Evolutionary conservation across 2,888 invertebrate species (phyloP).

Genomic region (Lasius fuliginosus): DNA sequence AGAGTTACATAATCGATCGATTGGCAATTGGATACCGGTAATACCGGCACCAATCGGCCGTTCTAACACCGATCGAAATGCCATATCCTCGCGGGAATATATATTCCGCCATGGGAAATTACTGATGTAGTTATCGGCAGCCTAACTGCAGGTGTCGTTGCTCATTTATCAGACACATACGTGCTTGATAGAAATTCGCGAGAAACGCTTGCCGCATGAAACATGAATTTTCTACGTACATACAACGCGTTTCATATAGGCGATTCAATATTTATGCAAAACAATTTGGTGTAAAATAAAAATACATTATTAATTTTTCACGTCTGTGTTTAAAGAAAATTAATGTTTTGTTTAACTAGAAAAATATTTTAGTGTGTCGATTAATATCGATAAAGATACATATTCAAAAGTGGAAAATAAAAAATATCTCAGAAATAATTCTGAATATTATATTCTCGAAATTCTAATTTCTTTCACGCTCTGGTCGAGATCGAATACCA

Average conservation of each 20-base stretch:
- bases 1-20: slow-evolving; percentile 64
- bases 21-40: slow-evolving; percentile 63
- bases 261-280: background rate
- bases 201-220: background rate
- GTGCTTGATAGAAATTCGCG: background rate
- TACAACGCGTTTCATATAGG: too few species aligned
- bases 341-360: background rate
- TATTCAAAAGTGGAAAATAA: background rate
- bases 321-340: background rate
- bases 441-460: background rate
- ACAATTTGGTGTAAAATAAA: background rate
- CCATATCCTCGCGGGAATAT: slow-evolving; percentile 63
- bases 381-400: background rate
- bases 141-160: slow-evolving; percentile 16
- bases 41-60: slow-evolving; percentile 56
- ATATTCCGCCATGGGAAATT: slow-evolving; percentile 66
- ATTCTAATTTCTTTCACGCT: background rate
- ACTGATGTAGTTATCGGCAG: slow-evolving; percentile 38
- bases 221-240: background rate
- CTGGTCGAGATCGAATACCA: background rate
- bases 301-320: background rate
- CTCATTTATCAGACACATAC: background rate
- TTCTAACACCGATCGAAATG: slow-evolving; percentile 70
- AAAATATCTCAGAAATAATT: slow-evolving; percentile 16
- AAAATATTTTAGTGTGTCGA: background rate